Evolutionary conservation across 2,888 invertebrate species (phyloP).

Genomic region (Perizoma affinitatum): DNA sequence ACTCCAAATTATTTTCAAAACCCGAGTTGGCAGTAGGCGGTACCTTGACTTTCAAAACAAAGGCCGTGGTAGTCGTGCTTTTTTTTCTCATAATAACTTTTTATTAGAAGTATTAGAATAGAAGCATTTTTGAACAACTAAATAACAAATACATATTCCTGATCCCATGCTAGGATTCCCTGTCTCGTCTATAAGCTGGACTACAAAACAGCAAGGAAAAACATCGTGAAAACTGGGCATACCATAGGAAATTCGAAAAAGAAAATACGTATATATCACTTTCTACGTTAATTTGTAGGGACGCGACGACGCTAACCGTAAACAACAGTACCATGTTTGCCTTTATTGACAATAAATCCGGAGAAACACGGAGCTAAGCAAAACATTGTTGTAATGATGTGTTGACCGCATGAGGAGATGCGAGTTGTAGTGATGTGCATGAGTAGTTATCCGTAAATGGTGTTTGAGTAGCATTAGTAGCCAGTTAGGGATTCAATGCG

Average conservation of each 20-base stretch:
- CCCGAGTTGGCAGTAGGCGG: too few species aligned
- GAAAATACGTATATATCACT: background rate
- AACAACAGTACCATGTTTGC: conserved; percentile 36
- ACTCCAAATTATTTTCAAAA: too few species aligned
- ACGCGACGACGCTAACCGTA: conserved; percentile 31
- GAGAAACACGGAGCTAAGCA: conserved; percentile 29
- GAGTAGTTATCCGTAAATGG: conserved; percentile 21
- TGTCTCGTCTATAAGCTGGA: too few species aligned
- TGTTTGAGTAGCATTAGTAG: conserved; percentile 5
- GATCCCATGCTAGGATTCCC: too few species aligned
- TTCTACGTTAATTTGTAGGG: conserved; percentile 27
- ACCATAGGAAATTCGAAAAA: background rate
- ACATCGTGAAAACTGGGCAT: background rate
- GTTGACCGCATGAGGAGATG: conserved; percentile 12
- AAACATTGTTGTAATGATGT: conserved; percentile 30
- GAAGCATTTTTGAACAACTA: too few species aligned
- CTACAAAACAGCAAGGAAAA: too few species aligned
- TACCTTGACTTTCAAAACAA: too few species aligned
- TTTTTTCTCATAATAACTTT: too few species aligned
- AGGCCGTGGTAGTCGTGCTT: too few species aligned
- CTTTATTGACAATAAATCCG: conserved; percentile 39
- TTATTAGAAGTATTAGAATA: too few species aligned
- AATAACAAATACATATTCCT: too few species aligned
- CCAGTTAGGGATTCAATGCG: conserved; percentile 5
- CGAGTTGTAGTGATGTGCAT: conserved; percentile 14